Evolutionary conservation across 1,140 invertebrate genomes (phyloP).

Genomic region (Drosophila rhopaloa): DNA sequence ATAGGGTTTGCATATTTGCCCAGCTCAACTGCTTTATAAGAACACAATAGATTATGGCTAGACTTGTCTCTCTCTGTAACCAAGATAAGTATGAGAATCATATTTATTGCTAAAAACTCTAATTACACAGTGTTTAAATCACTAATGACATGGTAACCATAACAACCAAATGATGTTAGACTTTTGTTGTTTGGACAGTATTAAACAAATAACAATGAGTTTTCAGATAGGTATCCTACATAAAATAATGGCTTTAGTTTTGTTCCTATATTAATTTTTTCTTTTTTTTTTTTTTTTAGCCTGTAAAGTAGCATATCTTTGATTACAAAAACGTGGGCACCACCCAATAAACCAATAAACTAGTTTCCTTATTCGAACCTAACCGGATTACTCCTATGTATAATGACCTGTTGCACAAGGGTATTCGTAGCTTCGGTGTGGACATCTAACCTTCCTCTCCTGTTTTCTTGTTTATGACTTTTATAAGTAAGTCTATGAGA

Average conservation of each 20-base stretch:
- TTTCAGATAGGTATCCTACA: no score
- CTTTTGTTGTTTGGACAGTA: no score
- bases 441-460: not conserved
- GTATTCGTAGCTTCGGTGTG: not conserved
- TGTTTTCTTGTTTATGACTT: constrained; percentile 22
- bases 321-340: not conserved
- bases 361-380: constrained; percentile 1
- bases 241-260: not conserved
- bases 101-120: not conserved
- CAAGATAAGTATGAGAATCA: constrained; percentile 9
- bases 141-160: not conserved
- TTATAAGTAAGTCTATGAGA: constrained; percentile 4
- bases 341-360: not conserved
- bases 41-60: constrained; percentile 5
- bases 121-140: constrained; percentile 1
- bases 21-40: constrained; percentile 12
- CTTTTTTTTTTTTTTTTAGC: not conserved
- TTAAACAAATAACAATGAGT: no score
- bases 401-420: not conserved
- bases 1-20: constrained; percentile 31
- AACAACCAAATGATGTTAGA: not conserved
- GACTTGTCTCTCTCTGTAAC: not conserved
- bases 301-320: not conserved
- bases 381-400: not conserved
- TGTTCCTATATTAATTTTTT: not conserved